Percentiles rank a stretch among this genome's conserved stretches.
Evolutionary conservation across 2,888 invertebrate species (phyloP).

Genomic region (Archips crataeganus): DNA sequence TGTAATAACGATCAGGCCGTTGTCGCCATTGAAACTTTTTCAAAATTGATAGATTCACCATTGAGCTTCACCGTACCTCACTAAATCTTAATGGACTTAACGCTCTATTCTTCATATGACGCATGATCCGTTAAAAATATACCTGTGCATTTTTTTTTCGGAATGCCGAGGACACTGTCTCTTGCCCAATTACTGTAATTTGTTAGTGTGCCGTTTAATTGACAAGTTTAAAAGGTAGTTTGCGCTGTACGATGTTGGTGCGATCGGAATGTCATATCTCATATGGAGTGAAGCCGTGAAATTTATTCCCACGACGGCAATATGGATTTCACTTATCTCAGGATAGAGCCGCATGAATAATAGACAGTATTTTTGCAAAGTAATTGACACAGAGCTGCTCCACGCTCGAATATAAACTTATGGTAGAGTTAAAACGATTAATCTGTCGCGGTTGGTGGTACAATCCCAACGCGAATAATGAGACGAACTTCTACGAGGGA

Average conservation of each 20-base stretch:
- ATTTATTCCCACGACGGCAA: slow-evolving; percentile 55
- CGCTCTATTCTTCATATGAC: slow-evolving; percentile 25
- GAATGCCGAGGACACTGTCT: slow-evolving; percentile 8
- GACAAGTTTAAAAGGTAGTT: neutral
- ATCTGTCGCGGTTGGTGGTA: slow-evolving; percentile 84
- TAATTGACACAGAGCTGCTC: slow-evolving; percentile 78
- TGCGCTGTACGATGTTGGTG: slow-evolving; percentile 11
- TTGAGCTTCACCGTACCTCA: slow-evolving; percentile 57
- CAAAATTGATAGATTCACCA: slow-evolving; percentile 52
- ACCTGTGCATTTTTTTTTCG: slow-evolving; percentile 23
- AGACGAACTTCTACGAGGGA: slow-evolving; percentile 69
- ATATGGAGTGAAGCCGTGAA: slow-evolving; percentile 38
- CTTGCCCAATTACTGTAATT: slow-evolving; percentile 19
- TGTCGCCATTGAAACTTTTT: slow-evolving; percentile 60
- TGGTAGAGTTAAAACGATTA: slow-evolving; percentile 83
- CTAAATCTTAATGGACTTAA: slow-evolving; percentile 43
- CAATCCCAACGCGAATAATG: slow-evolving; percentile 77
- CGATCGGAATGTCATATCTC: slow-evolving; percentile 39
- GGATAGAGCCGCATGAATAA: slow-evolving; percentile 66
- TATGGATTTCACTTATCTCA: slow-evolving; percentile 62
- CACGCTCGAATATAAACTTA: slow-evolving; percentile 74
- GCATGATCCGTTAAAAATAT: slow-evolving; percentile 27
- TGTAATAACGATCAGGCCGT: slow-evolving; percentile 55
- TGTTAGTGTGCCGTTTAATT: slow-evolving; percentile 7
- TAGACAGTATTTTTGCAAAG: slow-evolving; percentile 78